Percentiles rank a stretch among this genome's conserved stretches.
phyloP scores from a whole-genome alignment of 2,797 vertebrate genomes.

The Helostoma temminkii region DNA sequence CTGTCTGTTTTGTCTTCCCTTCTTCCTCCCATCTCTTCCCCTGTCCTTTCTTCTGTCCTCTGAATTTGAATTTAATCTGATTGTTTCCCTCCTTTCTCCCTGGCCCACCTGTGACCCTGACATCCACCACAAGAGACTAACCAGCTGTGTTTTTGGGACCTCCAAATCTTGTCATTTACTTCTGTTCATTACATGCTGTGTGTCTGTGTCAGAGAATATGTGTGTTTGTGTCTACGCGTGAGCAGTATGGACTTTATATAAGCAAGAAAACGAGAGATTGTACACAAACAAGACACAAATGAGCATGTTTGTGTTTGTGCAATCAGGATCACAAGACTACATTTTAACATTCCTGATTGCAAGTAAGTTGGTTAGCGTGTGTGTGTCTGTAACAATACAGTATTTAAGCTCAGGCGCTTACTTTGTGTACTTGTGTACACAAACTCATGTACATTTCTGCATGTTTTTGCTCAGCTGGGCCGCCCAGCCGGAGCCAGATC shows the following conservation, averaged over 20 bases:
- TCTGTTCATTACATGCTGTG: constrained; percentile 59
- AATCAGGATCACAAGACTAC: too few relatives aligned
- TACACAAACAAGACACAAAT: not conserved
- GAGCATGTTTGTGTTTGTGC: not conserved
- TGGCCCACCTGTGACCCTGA: constrained; percentile 72
- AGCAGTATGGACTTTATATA: not conserved
- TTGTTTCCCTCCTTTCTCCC: constrained; percentile 15
- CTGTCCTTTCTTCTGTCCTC: constrained; percentile 20
- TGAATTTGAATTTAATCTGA: not conserved
- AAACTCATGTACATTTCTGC: not conserved
- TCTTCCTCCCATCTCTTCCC: not conserved
- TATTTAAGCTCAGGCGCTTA: not conserved
- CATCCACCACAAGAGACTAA: constrained; percentile 61
- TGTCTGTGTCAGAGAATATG: constrained; percentile 9
- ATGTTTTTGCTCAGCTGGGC: constrained; percentile 20
- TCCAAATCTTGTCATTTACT: constrained; percentile 50
- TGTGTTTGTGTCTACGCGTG: constrained; percentile 4
- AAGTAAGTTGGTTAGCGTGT: not conserved
- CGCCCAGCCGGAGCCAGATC: constrained; percentile 58
- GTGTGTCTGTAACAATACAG: not conserved
- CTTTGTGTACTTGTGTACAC: constrained; percentile 35
- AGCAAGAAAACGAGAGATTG: not conserved
- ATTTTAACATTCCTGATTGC: not conserved
- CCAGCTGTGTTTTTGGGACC: constrained; percentile 81
- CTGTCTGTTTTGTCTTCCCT: constrained; percentile 11